Conservation (phyloP, 2,888 invertebrate genomes). For the Parascotia fuliginaria region DNA sequence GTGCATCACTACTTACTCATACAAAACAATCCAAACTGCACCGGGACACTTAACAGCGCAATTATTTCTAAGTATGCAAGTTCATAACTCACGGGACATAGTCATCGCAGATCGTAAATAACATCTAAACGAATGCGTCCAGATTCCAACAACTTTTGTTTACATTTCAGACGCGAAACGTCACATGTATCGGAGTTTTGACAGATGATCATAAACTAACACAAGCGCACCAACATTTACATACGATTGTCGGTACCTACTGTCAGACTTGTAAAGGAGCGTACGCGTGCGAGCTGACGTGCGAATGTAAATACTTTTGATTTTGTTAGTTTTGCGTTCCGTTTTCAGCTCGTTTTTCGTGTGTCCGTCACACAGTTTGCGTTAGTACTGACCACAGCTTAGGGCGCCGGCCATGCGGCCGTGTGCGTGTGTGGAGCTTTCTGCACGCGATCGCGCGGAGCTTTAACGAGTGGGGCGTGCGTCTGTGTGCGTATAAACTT, state of each 20-base stretch:
- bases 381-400: conserved; percentile 85
- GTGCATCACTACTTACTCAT: conserved; percentile 75
- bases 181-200: conserved; percentile 83
- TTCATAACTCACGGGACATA: conserved; percentile 77
- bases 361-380: conserved; percentile 86
- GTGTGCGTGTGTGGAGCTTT: conserved; percentile 84
- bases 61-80: conserved; percentile 79
- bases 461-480: conserved; percentile 78
- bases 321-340: conserved; percentile 75
- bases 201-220: conserved; percentile 82
- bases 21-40: conserved; percentile 75
- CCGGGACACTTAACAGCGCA: conserved; percentile 66
- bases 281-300: conserved; percentile 33
- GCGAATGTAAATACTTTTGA: conserved; percentile 57
- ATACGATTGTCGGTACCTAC: conserved; percentile 63
- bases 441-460: conserved; percentile 82
- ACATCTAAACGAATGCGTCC: conserved; percentile 65
- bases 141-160: conserved; percentile 77
- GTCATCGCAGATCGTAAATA: conserved; percentile 71
- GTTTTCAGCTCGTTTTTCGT: conserved; percentile 85
- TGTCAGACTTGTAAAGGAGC: conserved; percentile 41
- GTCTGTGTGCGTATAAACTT: conserved; percentile 74
- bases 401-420: conserved; percentile 80
- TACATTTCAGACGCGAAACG: conserved; percentile 82
- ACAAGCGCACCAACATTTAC: conserved; percentile 77